phyloP scores from a whole-genome alignment of 2,113 vertebrate species.

The Nannospalax galili region DNA sequence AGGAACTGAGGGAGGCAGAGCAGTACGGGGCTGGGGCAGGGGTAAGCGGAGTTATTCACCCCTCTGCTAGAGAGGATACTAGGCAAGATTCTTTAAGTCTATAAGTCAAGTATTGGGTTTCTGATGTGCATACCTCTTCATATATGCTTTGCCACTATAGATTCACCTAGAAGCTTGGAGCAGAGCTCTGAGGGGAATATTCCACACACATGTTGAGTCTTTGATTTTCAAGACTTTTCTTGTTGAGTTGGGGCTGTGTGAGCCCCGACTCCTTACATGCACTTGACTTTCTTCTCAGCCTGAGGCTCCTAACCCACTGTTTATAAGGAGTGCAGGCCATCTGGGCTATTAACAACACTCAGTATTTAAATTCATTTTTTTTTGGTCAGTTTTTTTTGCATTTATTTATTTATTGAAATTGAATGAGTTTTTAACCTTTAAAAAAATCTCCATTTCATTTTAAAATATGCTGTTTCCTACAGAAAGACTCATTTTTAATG shows the following conservation, averaged over 20 bases:
- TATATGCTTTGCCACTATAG: neutral
- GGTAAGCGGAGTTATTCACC: neutral
- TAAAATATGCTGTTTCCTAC: no score
- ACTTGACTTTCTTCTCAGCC: neutral
- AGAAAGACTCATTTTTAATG: no score
- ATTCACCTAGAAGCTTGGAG: neutral
- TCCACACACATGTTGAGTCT: neutral
- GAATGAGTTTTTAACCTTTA: no score
- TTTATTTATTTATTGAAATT: no score
- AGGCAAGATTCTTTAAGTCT: neutral
- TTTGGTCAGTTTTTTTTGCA: no score
- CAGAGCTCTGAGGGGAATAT: neutral
- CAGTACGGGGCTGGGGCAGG: neutral
- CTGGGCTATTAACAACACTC: neutral
- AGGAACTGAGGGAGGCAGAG: neutral
- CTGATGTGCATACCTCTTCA: neutral
- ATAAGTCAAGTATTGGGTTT: neutral
- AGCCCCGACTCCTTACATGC: neutral
- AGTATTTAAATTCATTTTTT: neutral
- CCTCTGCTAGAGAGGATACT: neutral
- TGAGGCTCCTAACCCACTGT: neutral
- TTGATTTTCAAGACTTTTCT: neutral
- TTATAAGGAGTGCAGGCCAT: neutral
- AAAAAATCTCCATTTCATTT: no score
- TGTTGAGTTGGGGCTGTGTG: neutral